Conservation (phyloP, 2,797 vertebrate species). For the Pseudotriccus pelzelni region DNA sequence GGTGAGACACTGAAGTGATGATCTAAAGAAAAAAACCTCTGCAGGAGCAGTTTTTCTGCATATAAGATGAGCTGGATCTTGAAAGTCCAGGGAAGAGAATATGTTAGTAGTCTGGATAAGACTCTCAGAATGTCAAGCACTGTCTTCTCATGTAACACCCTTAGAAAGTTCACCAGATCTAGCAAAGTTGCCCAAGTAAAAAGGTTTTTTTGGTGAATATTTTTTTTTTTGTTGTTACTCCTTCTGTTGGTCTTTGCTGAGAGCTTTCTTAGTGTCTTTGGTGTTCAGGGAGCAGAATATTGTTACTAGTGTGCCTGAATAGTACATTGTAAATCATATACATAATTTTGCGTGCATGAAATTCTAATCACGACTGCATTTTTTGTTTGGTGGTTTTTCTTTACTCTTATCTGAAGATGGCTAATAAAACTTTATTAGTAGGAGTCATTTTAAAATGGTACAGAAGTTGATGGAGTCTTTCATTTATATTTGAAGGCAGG, state of each 20-base stretch:
- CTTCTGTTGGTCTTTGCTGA: not conserved
- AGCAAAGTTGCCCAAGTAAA: not conserved
- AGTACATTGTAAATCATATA: not conserved
- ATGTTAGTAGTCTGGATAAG: not conserved
- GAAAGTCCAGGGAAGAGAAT: not conserved
- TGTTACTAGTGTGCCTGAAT: not conserved
- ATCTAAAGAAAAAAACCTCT: not conserved
- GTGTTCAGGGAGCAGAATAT: not conserved
- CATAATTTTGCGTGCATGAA: not conserved
- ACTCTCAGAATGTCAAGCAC: not conserved
- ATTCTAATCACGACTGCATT: not conserved
- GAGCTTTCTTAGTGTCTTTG: not conserved
- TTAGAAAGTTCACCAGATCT: not conserved
- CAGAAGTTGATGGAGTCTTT: not conserved
- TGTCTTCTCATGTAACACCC: not conserved
- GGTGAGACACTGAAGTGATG: not conserved
- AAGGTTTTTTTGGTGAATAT: not conserved
- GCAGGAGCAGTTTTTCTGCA: not conserved
- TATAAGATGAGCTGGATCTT: not conserved
- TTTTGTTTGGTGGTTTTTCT: not conserved
- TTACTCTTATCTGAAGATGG: not conserved
- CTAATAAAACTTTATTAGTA: not conserved
- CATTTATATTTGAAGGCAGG: not conserved
- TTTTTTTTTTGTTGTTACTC: not conserved
- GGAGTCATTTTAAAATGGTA: not conserved